Evolutionary conservation across 2,113 vertebrate species (phyloP), one percentile per base, ranked within the genome.

Genomic region (Sinosuthora webbiana): DNA sequence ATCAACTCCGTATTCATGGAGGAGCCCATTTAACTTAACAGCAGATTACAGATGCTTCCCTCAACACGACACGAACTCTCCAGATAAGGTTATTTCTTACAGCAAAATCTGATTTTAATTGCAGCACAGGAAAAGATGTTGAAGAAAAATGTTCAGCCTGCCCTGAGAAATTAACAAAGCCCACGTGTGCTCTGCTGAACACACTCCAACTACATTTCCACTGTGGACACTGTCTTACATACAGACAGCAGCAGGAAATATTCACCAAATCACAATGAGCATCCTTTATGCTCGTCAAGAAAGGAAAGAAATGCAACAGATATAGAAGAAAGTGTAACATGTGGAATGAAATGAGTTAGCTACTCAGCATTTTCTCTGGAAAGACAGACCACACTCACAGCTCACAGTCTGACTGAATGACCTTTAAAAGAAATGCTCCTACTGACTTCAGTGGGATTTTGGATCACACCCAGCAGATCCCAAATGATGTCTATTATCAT

Each of bases 1-100:
- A 93, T 93, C 84, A 92, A 27, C 45, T 62, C 80, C 55, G 65
- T 12, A 52, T 83, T 92, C 59, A 30, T 22, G 35, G 70, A 19
- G 45, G 81, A 93, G 69, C 15, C 31, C 57, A 52, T 79, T 78
- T 69, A 62, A 86, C 42, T 78, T 86, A 91, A 88, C 69, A 92
- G 65, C 8, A 6, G 74, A 92, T 86, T 71, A 81, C 3, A 33
- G 74, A 62, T 50, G 57, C 24, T 59, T 92, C 64, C 55, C 86
- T 56, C 77, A 64, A 82, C 37, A 83, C 0, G 3, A 65, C 1
- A 8, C 0, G 0, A 41, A 71, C 37, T 59, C 86, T 89, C 49
- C 24, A 81, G 79, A 76, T 22, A 74, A 52, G 15, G 31, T 35
- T 33, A 35, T 52, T 78, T 88, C 89, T 75, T 76, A 41, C 47